These are phyloP conservation scores for Andrena trimmerana DNA, from an alignment of 2,888 invertebrate species.

Conservation along the genomic window DNA sequence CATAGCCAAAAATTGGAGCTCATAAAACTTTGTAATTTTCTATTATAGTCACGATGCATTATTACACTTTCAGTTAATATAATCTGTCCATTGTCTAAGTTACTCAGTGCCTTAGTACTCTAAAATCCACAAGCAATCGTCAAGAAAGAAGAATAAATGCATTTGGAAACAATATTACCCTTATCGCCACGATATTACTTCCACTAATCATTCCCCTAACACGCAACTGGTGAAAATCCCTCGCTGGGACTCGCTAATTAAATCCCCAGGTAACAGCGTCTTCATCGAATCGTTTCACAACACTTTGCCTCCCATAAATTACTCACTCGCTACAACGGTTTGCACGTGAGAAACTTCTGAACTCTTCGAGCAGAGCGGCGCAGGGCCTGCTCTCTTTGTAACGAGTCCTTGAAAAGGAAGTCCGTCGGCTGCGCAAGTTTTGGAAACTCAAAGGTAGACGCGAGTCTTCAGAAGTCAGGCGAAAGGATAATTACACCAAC, in stretches of 20 bases:
- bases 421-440: conserved; percentile 29
- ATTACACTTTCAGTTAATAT: no score
- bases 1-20: no score
- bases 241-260: not conserved
- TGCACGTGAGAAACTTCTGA: conserved; percentile 15
- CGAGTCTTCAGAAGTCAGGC: conserved; percentile 16
- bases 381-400: not conserved
- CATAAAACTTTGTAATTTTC: no score
- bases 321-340: not conserved
- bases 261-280: not conserved
- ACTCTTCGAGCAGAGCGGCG: not conserved
- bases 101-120: no score
- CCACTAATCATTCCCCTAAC: not conserved
- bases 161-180: no score
- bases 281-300: not conserved
- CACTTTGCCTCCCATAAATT: not conserved
- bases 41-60: no score
- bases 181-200: no score
- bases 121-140: no score
- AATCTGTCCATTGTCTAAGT: no score
- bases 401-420: conserved; percentile 32
- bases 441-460: conserved; percentile 19
- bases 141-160: no score
- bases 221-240: not conserved
- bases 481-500: conserved; percentile 38